Evolutionary conservation across 2,113 vertebrate genomes (phyloP), one percentile per base, ranked within the genome.

Genomic region (Speoplatyrhinus poulsoni): DNA sequence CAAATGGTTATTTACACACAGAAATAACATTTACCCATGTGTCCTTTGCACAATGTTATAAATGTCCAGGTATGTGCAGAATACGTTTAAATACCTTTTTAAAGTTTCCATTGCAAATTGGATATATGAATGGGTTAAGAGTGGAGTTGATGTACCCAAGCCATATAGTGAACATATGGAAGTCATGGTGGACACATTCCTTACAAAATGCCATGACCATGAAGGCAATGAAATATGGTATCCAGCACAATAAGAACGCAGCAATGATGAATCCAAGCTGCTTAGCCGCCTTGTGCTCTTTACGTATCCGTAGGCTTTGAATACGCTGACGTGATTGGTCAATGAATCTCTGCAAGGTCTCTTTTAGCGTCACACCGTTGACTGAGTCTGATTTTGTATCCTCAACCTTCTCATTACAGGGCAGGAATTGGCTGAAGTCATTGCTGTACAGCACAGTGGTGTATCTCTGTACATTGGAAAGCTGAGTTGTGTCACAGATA

Each of bases 81-180:
- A 98, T 94, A 73, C 87, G 96, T 91, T 95, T 98, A 82, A 99
- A 99, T 6, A 96, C 95, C 74, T 93, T 92, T 88, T 96, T 97
- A 82, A 99, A 98, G 69, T 95, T 98, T 9, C 96, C 94, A 12
- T 98, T 99, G 76, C 97, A 99, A 26, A 99, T 90, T 0, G 98
- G 96, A 32, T 98, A 99, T 57, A 99, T 96, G 75, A 98, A 95
- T 0, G 98, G 98, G 41, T 98, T 98, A 15, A 99, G 76, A 0
- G 96, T 97, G 61, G 98, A 99, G 88, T 99, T 99, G 67, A 99
- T 84, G 73, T 98, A 99, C 41, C 98, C 98, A 0, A 99, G 90
- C 98, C 98, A 99, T 75, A 97, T 95, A 11, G 98, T 98, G 83
- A 94, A 92, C 95, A 93, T 99, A 77, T 96, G 95, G 12, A 96